These are phyloP conservation scores for Dicrurus megarhynchus DNA, from an alignment of 2,113 vertebrate species.

Conservation along the genomic window DNA sequence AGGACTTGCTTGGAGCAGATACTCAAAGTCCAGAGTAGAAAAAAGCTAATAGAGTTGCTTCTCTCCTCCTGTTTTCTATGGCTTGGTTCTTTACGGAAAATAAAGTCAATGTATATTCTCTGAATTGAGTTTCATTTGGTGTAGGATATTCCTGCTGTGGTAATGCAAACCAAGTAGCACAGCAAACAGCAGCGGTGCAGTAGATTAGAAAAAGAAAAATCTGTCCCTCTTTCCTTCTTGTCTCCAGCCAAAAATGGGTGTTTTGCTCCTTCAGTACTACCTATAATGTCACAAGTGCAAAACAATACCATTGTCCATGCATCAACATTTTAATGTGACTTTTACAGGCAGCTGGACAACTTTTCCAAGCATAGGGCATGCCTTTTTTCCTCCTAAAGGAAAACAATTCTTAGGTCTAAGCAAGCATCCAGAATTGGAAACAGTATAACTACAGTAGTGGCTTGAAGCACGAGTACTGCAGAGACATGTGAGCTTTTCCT, in stretches of 20 bases:
- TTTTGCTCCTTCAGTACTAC: background rate
- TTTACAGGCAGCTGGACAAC: background rate
- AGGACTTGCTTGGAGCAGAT: background rate
- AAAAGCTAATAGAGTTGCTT: background rate
- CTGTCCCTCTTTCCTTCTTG: background rate
- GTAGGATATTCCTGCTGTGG: background rate
- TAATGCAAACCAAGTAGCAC: background rate
- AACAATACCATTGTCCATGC: rapidly evolving
- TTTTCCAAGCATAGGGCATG: background rate
- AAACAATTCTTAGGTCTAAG: background rate
- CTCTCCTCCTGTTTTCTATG: background rate
- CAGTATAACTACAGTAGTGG: background rate
- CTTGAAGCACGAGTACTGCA: background rate
- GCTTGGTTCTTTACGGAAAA: background rate
- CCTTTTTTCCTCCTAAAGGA: background rate
- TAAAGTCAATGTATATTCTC: background rate
- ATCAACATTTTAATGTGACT: background rate
- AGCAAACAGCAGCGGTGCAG: background rate
- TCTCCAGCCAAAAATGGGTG: background rate
- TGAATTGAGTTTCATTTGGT: background rate
- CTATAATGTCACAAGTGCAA: background rate
- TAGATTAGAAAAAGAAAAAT: background rate
- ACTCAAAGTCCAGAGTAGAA: background rate
- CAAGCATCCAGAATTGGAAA: background rate
- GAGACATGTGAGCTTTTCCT: rapidly evolving